phyloP scores from a whole-genome alignment of 2,888 invertebrate species.

The Trissolcus japonicus region DNA sequence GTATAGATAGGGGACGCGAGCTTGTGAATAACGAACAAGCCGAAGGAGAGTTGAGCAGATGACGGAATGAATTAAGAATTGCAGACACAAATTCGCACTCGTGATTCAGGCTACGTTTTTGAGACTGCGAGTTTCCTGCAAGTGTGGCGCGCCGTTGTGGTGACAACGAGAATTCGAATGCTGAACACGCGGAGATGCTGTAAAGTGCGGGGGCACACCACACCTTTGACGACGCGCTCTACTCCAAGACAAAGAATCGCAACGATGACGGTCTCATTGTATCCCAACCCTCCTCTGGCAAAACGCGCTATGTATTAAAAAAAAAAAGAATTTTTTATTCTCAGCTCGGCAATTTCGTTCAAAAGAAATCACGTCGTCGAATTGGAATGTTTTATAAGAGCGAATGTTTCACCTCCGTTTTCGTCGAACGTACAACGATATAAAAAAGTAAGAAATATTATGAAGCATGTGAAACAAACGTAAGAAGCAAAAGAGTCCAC shows the following conservation, averaged over 20 bases:
- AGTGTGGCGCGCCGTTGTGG: too few species aligned
- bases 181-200: not conserved
- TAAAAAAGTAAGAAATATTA: too few species aligned
- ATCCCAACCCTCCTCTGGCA: too few species aligned
- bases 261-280: too few species aligned
- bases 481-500: not conserved
- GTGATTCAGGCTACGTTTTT: constrained; percentile 27
- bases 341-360: too few species aligned
- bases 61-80: constrained; percentile 55
- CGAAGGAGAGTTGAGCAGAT: constrained; percentile 28
- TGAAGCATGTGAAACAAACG: not conserved
- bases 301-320: too few species aligned
- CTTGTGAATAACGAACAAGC: constrained; percentile 17
- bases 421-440: too few species aligned
- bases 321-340: too few species aligned
- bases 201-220: not conserved
- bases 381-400: too few species aligned
- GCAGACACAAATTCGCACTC: constrained; percentile 37
- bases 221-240: not conserved
- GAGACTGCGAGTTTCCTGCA: constrained; percentile 3
- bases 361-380: too few species aligned
- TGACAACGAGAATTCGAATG: not conserved
- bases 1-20: constrained; percentile 23
- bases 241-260: too few species aligned
- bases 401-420: too few species aligned